phyloP scores from a whole-genome alignment of 2,113 vertebrate species.

The Pungitius pungitius region DNA sequence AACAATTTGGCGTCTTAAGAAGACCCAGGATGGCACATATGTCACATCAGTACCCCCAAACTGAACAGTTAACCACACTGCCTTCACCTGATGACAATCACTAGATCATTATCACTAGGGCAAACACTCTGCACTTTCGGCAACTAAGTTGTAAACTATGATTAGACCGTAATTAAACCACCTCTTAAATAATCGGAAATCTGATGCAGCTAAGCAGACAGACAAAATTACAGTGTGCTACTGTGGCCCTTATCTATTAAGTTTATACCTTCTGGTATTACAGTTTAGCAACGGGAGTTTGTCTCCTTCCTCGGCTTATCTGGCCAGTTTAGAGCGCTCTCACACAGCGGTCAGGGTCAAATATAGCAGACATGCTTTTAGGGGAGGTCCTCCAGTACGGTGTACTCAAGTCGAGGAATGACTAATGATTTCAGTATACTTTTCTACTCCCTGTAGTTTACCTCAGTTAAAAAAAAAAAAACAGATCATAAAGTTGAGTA shows the following conservation, averaged over 20 bases:
- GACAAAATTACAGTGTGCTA: conserved; percentile 21
- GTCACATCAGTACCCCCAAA: background rate
- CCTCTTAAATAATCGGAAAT: background rate
- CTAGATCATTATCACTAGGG: background rate
- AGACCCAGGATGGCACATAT: conserved; percentile 1
- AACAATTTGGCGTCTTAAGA: conserved; percentile 9
- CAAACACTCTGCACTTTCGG: background rate
- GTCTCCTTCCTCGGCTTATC: conserved; percentile 51
- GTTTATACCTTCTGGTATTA: conserved; percentile 42
- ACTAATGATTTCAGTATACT: conserved; percentile 28
- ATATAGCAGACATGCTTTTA: conserved; percentile 38
- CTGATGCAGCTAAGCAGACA: conserved; percentile 16
- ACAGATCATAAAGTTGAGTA: too few relatives aligned
- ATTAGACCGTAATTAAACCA: background rate
- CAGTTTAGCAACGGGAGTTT: conserved; percentile 38
- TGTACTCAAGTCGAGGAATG: conserved; percentile 9
- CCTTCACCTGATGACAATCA: background rate
- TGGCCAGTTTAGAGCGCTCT: conserved; percentile 42
- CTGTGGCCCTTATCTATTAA: conserved; percentile 39
- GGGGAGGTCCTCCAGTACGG: conserved; percentile 31
- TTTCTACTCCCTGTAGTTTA: conserved; percentile 27
- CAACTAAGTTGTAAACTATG: background rate
- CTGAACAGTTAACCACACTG: conserved; percentile 4
- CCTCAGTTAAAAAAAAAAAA: too few relatives aligned
- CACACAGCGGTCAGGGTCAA: conserved; percentile 45